A percentile compares a stretch with the other conserved stretches of the same genome.
These are phyloP conservation scores for Caenorhabditis uteleia DNA, from an alignment of 2,888 invertebrate genomes.

Conservation along the genomic window DNA sequence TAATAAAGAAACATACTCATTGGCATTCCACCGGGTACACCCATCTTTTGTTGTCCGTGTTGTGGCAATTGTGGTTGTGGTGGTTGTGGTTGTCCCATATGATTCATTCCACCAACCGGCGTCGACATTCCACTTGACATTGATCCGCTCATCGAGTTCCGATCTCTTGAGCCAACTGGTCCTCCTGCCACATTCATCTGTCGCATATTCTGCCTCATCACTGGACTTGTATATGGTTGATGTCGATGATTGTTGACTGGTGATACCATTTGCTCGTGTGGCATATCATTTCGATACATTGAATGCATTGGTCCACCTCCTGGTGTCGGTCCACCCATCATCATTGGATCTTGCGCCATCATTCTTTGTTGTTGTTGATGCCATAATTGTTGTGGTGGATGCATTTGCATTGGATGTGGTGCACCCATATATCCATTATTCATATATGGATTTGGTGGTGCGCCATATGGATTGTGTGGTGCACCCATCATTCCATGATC, in stretches of 20 bases:
- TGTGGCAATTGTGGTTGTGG: neutral
- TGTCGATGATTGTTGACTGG: slow-evolving; percentile 31
- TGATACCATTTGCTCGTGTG: slow-evolving; percentile 32
- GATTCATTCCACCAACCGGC: slow-evolving; percentile 14
- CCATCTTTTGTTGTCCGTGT: slow-evolving; percentile 17
- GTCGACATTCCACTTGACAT: slow-evolving; percentile 7
- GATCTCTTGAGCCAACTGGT: slow-evolving; percentile 19
- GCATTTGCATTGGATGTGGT: slow-evolving; percentile 18
- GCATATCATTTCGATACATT: slow-evolving; percentile 31
- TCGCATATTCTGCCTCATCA: slow-evolving; percentile 32
- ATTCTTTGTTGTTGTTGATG: slow-evolving; percentile 37
- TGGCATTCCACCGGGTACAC: slow-evolving; percentile 17
- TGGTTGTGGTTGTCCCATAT: slow-evolving; percentile 10
- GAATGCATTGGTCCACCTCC: slow-evolving; percentile 38
- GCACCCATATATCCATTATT: slow-evolving; percentile 18
- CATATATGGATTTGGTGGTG: slow-evolving; percentile 11
- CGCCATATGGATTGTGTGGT: slow-evolving; percentile 16
- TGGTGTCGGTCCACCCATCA: slow-evolving; percentile 28
- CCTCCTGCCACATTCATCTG: slow-evolving; percentile 9
- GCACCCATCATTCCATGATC: neutral
- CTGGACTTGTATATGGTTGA: slow-evolving; percentile 30
- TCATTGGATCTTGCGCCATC: slow-evolving; percentile 35
- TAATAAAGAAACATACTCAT: neutral
- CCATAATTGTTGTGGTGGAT: slow-evolving; percentile 14
- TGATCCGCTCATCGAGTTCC: slow-evolving; percentile 33